A percentile compares a stretch with the other conserved stretches of the same genome.
Conservation (phyloP, 2,888 invertebrate species). For the Cybosia mesomella region DNA sequence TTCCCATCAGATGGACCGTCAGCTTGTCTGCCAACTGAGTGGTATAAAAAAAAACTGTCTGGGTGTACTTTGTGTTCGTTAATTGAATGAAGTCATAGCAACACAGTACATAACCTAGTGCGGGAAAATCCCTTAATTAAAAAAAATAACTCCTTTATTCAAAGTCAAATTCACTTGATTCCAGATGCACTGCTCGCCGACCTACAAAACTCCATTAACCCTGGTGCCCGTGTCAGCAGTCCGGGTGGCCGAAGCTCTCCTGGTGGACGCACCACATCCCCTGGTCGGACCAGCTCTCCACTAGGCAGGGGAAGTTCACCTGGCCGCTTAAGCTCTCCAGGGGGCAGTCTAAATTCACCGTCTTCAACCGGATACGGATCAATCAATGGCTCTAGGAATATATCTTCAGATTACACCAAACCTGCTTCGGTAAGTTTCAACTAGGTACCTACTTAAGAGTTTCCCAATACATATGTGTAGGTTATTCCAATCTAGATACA, state of each 20-base stretch:
- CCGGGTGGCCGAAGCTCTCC: constrained; percentile 76
- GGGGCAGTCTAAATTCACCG: constrained; percentile 82
- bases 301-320: constrained; percentile 84
- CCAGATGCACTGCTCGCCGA: constrained; percentile 98
- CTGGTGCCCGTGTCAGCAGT: constrained; percentile 86
- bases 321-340: constrained; percentile 81
- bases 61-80: no score
- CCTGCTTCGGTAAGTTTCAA: constrained; percentile 88
- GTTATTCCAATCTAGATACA: no score
- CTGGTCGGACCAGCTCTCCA: constrained; percentile 71
- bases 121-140: background rate
- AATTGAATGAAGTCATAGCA: no score
- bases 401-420: constrained; percentile 81
- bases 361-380: constrained; percentile 92
- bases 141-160: constrained; percentile 5
- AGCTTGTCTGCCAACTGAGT: no score
- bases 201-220: constrained; percentile 95
- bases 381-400: constrained; percentile 89
- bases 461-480: no score
- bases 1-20: no score
- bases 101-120: background rate
- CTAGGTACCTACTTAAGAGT: background rate
- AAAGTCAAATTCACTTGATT: constrained; percentile 65
- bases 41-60: no score
- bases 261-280: constrained; percentile 78